phyloP scores from a whole-genome alignment of 2,113 vertebrate species.

The Cololabis saira region DNA sequence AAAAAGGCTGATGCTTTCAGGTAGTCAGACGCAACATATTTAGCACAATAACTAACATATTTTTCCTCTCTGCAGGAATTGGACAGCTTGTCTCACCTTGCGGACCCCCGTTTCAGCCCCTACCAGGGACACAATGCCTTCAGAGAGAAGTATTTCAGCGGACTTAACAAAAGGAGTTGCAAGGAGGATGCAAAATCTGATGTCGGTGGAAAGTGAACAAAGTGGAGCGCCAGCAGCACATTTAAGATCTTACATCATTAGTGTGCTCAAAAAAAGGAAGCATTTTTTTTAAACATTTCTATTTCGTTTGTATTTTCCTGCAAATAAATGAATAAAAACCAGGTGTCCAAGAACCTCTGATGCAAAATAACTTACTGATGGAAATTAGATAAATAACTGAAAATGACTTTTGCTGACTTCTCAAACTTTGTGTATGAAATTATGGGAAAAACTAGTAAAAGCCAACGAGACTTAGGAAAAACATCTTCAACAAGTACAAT shows the following conservation, averaged over 20 bases:
- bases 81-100: conserved; percentile 79
- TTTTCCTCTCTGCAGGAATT: conserved; percentile 79
- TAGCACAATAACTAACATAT: not conserved
- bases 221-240: not conserved
- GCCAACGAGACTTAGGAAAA: no score
- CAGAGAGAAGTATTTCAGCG: conserved; percentile 98
- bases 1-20: no score
- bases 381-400: no score
- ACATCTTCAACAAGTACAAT: no score
- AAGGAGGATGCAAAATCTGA: conserved; percentile 84
- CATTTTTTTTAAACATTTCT: not conserved
- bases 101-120: conserved; percentile 80
- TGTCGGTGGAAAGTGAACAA: conserved; percentile 59
- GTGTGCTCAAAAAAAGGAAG: no score
- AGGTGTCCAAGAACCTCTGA: no score
- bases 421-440: no score
- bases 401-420: no score
- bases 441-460: no score
- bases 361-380: no score
- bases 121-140: conserved; percentile 97
- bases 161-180: conserved; percentile 88
- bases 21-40: not conserved
- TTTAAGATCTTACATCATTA: not conserved
- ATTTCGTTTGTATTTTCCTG: conserved; percentile 23
- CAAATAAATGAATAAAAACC: conserved; percentile 2